phyloP scores from a whole-genome alignment of 1,140 invertebrate species.

The Bombus waltoni region DNA sequence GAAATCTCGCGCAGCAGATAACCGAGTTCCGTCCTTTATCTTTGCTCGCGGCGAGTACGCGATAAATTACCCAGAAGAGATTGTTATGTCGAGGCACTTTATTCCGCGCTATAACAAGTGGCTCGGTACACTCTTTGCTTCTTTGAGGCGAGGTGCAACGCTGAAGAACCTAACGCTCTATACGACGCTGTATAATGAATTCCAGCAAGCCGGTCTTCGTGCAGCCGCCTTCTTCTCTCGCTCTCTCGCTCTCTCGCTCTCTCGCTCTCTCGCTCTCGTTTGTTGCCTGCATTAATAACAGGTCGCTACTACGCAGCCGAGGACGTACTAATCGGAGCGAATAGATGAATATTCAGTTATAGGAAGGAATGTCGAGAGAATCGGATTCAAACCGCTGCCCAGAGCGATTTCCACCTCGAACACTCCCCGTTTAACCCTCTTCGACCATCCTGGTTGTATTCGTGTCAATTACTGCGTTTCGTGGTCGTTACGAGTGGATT shows the following conservation, averaged over 20 bases:
- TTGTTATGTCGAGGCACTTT: slow-evolving; percentile 53
- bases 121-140: slow-evolving; percentile 24
- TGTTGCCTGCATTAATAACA: slow-evolving; percentile 13
- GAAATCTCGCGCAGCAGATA: slow-evolving; percentile 17
- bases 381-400: background rate
- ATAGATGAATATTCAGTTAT: slow-evolving; percentile 43
- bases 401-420: background rate
- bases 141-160: slow-evolving; percentile 11
- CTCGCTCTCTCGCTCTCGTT: background rate
- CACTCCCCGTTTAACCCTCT: background rate
- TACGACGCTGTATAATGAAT: slow-evolving; percentile 36
- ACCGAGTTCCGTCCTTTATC: slow-evolving; percentile 52
- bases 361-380: slow-evolving; percentile 8
- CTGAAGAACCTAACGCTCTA: slow-evolving; percentile 33
- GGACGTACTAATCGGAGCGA: slow-evolving; percentile 15
- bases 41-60: slow-evolving; percentile 21
- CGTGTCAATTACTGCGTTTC: slow-evolving; percentile 14
- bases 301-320: background rate
- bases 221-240: too few species aligned
- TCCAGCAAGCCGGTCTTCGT: slow-evolving; percentile 11
- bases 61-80: slow-evolving; percentile 61
- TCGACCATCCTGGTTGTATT: background rate
- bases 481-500: background rate
- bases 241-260: background rate
- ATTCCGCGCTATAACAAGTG: slow-evolving; percentile 49